Conservation (phyloP, 2,113 vertebrate genomes). For the Pituophis catenifer region DNA sequence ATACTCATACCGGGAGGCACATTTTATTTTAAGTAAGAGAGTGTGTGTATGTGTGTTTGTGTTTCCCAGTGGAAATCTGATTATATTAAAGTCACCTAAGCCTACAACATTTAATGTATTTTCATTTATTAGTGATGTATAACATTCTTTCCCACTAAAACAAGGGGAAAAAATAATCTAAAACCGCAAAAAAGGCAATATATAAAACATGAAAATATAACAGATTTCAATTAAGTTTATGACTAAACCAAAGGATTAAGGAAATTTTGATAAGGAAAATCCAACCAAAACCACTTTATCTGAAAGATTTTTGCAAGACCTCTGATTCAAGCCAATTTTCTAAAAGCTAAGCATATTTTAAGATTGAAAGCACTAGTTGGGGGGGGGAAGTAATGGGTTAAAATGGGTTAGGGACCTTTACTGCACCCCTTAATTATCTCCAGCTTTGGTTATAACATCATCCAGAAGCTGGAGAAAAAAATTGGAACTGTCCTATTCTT, state of each 20-base stretch:
- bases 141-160: background rate
- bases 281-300: background rate
- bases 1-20: slow-evolving; percentile 1
- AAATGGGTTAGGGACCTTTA: background rate
- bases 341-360: background rate
- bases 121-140: background rate
- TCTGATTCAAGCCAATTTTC: background rate
- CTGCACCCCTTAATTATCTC: background rate
- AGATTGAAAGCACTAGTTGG: background rate
- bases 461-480: no score
- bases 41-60: background rate
- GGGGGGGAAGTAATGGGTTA: background rate
- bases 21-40: slow-evolving; percentile 18
- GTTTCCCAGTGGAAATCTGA: background rate
- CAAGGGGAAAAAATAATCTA: background rate
- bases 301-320: background rate
- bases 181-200: background rate
- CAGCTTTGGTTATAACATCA: background rate
- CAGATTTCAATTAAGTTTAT: background rate
- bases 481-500: background rate
- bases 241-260: background rate
- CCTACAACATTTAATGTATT: background rate
- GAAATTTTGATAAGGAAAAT: background rate
- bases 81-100: background rate
- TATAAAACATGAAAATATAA: background rate